phyloP scores from a whole-genome alignment of 2,888 invertebrate genomes.

The Melieria picta region DNA sequence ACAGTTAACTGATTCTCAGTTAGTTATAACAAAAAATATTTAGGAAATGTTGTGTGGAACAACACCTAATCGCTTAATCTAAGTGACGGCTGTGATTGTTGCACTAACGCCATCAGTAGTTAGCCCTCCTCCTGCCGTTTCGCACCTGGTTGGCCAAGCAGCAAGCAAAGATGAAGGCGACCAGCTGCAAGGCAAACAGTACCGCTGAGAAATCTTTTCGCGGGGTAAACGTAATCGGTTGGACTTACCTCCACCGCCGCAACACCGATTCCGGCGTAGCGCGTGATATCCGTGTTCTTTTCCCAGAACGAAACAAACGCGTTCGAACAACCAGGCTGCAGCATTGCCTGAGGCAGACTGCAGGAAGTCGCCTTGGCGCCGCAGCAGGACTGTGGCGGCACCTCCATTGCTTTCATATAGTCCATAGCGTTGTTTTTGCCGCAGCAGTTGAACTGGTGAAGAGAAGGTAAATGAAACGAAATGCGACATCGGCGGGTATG shows the following conservation, averaged over 20 bases:
- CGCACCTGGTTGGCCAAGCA: constrained; percentile 87
- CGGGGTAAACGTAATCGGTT: background rate
- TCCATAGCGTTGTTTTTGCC: constrained; percentile 52
- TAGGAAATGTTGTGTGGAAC: too few relatives aligned
- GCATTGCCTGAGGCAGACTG: constrained; percentile 40
- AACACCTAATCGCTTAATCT: too few relatives aligned
- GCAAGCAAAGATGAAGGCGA: constrained; percentile 85
- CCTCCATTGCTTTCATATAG: constrained; percentile 43
- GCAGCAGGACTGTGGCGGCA: constrained; percentile 57
- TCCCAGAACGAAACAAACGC: constrained; percentile 64
- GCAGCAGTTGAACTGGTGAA: constrained; percentile 58
- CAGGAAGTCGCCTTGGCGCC: constrained; percentile 53
- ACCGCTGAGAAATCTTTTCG: background rate
- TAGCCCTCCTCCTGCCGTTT: constrained; percentile 79
- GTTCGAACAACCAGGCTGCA: constrained; percentile 51
- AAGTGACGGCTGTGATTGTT: too few relatives aligned
- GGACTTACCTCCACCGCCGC: constrained; percentile 75
- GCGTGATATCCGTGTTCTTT: constrained; percentile 67
- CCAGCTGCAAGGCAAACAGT: constrained; percentile 67
- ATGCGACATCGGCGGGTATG: background rate
- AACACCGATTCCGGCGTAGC: constrained; percentile 75
- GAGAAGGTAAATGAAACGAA: constrained; percentile 6
- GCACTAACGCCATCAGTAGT: constrained; percentile 65
- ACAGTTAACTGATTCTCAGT: too few relatives aligned
- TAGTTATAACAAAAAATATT: too few relatives aligned